A percentile compares a stretch with the other conserved stretches of the same genome.
phyloP scores from a whole-genome alignment of 2,797 vertebrate species.

The Hirundo rustica region DNA sequence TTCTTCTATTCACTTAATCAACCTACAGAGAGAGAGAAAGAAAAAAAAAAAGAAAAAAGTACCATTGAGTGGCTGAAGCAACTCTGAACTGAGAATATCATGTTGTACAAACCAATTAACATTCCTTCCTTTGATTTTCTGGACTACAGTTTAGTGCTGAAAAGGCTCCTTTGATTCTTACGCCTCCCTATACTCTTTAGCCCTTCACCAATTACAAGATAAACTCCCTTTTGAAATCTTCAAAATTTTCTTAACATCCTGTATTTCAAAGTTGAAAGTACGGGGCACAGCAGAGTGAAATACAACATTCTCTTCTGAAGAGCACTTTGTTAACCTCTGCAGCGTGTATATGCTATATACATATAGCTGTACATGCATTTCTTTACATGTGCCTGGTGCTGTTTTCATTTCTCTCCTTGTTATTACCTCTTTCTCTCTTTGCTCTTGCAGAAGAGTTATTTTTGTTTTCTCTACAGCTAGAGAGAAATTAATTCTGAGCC shows the following conservation, averaged over 20 bases:
- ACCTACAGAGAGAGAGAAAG: conserved; percentile 31
- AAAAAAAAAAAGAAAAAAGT: not conserved
- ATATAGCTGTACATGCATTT: not conserved
- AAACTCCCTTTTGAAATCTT: not conserved
- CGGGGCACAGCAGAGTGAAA: not conserved
- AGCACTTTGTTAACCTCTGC: not conserved
- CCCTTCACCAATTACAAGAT: not conserved
- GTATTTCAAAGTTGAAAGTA: not conserved
- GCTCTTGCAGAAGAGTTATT: conserved; percentile 1
- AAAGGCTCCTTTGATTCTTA: conserved; percentile 40
- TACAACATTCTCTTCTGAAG: not conserved
- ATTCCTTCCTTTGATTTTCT: conserved; percentile 42
- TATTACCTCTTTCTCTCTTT: not conserved
- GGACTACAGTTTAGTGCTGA: not conserved
- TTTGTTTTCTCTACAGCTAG: conserved; percentile 37
- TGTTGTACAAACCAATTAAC: conserved; percentile 38
- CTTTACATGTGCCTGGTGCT: not conserved
- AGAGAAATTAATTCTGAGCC: conserved; percentile 41
- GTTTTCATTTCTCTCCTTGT: not conserved
- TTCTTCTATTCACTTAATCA: conserved; percentile 28
- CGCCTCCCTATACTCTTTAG: not conserved
- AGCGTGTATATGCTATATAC: not conserved
- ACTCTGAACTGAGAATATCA: conserved; percentile 11
- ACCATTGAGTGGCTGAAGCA: conserved; percentile 37
- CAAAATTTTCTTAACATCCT: not conserved